These are phyloP conservation scores for Ivindomyrus marchei DNA, from an alignment of 2,113 vertebrate species.

Conservation along the genomic window DNA sequence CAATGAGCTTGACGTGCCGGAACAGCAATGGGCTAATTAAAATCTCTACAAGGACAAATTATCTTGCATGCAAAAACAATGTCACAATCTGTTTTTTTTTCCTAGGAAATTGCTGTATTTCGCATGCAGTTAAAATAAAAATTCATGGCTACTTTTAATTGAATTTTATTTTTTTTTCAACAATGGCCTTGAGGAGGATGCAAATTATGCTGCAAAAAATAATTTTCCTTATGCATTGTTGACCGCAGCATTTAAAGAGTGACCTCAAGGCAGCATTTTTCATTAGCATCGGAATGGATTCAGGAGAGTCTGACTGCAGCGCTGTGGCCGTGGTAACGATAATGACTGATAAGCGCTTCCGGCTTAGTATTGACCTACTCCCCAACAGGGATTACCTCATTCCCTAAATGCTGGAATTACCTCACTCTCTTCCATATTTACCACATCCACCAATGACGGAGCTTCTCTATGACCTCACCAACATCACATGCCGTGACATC, in stretches of 20 bases:
- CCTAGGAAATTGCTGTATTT: neutral
- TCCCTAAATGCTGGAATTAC: slow-evolving; percentile 2
- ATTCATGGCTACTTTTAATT: neutral
- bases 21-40: neutral
- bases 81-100: neutral
- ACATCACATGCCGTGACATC: neutral
- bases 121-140: neutral
- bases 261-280: neutral
- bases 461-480: slow-evolving; percentile 10
- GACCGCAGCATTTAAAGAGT: neutral
- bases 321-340: neutral
- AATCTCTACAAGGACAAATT: slow-evolving; percentile 7
- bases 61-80: neutral
- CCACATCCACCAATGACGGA: neutral
- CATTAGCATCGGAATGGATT: neutral
- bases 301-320: neutral
- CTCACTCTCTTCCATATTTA: neutral
- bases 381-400: slow-evolving; percentile 19
- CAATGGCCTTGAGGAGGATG: neutral
- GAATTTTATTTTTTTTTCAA: neutral
- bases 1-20: neutral
- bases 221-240: neutral
- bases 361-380: neutral
- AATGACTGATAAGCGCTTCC: slow-evolving; percentile 7
- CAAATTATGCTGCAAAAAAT: neutral